Percentiles rank a stretch among this genome's conserved stretches.
Conservation (phyloP, 1,140 invertebrate genomes). For the Drosophila obscura region DNA sequence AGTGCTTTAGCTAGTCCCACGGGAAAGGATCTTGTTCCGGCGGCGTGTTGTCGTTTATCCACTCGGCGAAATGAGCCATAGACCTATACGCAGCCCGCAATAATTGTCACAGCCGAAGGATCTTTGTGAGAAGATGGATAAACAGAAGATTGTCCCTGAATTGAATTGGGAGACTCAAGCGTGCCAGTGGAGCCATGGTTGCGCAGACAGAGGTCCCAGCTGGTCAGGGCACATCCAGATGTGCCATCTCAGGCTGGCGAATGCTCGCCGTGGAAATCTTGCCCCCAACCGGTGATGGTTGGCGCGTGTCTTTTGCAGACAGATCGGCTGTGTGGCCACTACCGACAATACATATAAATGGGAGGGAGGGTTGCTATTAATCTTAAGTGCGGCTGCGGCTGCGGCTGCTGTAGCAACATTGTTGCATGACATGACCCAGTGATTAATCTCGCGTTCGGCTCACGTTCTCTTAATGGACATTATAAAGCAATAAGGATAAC, state of each 20-base stretch:
- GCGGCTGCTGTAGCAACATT: slow-evolving; percentile 49
- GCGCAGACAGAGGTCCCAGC: slow-evolving; percentile 81
- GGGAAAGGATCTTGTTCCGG: slow-evolving; percentile 72
- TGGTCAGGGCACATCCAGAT: slow-evolving; percentile 80
- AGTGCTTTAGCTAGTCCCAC: slow-evolving; percentile 31
- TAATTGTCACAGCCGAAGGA: neutral
- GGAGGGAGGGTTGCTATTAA: slow-evolving; percentile 25
- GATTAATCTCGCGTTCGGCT: slow-evolving; percentile 26
- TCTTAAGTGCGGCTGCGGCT: neutral
- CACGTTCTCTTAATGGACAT: slow-evolving; percentile 52
- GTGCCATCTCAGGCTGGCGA: slow-evolving; percentile 80
- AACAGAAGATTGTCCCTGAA: slow-evolving; percentile 85
- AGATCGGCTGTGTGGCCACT: slow-evolving; percentile 86
- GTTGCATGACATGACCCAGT: slow-evolving; percentile 30
- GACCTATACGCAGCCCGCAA: slow-evolving; percentile 87
- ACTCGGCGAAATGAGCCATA: slow-evolving; percentile 87
- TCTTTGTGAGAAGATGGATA: slow-evolving; percentile 86
- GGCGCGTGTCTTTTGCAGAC: slow-evolving; percentile 84
- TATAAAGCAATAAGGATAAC: slow-evolving; percentile 73
- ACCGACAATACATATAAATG: slow-evolving; percentile 3
- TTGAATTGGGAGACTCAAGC: slow-evolving; percentile 81
- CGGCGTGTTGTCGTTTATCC: slow-evolving; percentile 88
- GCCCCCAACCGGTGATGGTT: slow-evolving; percentile 84
- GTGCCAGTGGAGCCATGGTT: slow-evolving; percentile 82
- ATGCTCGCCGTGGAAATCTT: slow-evolving; percentile 79